These are phyloP conservation scores for mouse (Mus musculus) DNA, from an alignment of 2,113 vertebrate genomes.

Conservation along the genomic window DNA sequence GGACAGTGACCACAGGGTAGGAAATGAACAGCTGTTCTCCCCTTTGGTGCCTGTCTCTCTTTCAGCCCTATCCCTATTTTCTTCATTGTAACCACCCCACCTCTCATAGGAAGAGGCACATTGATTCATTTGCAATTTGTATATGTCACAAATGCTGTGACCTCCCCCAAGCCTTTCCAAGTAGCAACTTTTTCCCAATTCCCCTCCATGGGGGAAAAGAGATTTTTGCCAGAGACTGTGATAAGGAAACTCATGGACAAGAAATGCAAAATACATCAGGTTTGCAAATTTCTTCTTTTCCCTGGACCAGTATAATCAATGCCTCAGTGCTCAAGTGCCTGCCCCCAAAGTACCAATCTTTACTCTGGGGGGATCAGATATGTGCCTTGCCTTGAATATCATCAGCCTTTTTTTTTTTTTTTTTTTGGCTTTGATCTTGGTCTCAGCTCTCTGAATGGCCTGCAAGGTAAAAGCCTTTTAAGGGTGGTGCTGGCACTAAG, in stretches of 20 bases:
- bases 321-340: neutral
- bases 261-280: neutral
- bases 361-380: neutral
- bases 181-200: neutral
- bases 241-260: conserved; percentile 7
- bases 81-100: neutral
- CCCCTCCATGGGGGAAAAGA: neutral
- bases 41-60: conserved; percentile 32
- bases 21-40: conserved; percentile 72
- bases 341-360: neutral
- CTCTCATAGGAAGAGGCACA: neutral
- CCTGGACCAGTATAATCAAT: neutral
- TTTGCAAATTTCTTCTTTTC: conserved; percentile 54
- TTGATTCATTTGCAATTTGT: neutral
- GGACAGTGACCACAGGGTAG: conserved; percentile 76
- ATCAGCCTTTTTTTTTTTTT: neutral
- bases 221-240: neutral
- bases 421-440: conserved; percentile 20
- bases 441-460: neutral
- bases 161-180: neutral
- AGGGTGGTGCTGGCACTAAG: neutral
- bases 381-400: neutral
- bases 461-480: neutral
- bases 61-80: neutral
- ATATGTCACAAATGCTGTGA: neutral